A percentile compares a stretch with the other conserved stretches of the same genome.
phyloP scores from a whole-genome alignment of 2,888 invertebrate species.

The Nymphalis polychloros region DNA sequence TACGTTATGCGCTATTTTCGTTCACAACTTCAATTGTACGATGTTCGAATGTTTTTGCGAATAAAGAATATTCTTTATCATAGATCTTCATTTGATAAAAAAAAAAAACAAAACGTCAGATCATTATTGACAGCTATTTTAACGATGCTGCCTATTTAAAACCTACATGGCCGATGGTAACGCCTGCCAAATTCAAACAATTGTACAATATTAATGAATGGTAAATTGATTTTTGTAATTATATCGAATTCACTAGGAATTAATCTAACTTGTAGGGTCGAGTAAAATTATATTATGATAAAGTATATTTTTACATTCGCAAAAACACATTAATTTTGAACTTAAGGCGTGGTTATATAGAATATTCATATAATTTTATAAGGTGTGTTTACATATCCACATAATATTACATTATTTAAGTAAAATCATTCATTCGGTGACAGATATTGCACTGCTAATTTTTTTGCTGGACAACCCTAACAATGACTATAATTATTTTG shows the following conservation, averaged over 20 bases:
- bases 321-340: constrained; percentile 36
- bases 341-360: constrained; percentile 38
- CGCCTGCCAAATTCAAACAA: too few species aligned
- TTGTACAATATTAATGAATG: too few species aligned
- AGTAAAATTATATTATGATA: not conserved
- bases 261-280: too few species aligned
- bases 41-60: constrained; percentile 25
- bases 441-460: too few species aligned
- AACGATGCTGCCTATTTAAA: too few species aligned
- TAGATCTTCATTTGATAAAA: not conserved
- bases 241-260: too few species aligned
- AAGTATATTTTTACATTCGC: constrained; percentile 32
- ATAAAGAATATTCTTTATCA: constrained; percentile 9
- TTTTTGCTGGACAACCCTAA: too few species aligned
- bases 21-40: constrained; percentile 47
- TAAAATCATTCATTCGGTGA: not conserved
- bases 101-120: too few species aligned
- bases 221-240: too few species aligned
- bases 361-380: constrained; percentile 18
- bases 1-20: constrained; percentile 41
- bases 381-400: constrained; percentile 19
- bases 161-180: too few species aligned
- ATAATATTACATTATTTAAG: constrained; percentile 7
- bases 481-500: too few species aligned
- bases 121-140: too few species aligned